A percentile compares a stretch with the other conserved stretches of the same genome.
phyloP scores from a whole-genome alignment of 2,797 vertebrate genomes.

The Crenuchus spilurus region DNA sequence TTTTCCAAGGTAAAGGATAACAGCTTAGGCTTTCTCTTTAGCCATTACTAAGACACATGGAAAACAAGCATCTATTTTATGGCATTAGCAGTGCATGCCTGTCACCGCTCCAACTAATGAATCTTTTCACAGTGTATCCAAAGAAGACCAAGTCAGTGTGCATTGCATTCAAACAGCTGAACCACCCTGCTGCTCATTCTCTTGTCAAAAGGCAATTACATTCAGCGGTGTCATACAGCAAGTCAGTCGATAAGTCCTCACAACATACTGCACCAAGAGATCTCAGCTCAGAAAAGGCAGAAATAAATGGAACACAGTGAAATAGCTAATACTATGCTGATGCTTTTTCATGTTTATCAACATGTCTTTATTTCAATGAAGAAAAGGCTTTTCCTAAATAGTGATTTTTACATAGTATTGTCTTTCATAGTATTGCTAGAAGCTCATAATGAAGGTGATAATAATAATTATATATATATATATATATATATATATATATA shows the following conservation, averaged over 20 bases:
- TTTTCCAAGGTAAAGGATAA: not conserved
- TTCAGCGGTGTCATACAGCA: conserved; percentile 6
- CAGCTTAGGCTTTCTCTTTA: conserved; percentile 30
- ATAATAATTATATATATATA: no score
- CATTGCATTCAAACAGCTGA: conserved; percentile 1
- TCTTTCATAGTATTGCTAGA: no score
- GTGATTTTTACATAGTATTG: no score
- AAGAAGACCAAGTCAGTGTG: not conserved
- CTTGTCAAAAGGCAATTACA: conserved; percentile 20
- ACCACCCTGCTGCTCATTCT: conserved; percentile 22
- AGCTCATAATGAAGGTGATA: no score
- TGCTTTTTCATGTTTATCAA: no score
- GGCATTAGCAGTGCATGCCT: conserved; percentile 15
- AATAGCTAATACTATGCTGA: no score
- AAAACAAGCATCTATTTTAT: conserved; percentile 28
- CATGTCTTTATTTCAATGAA: no score
- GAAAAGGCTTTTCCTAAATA: no score
- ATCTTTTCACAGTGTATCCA: conserved; percentile 15
- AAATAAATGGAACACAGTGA: not conserved
- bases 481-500: no score
- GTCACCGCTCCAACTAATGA: conserved; percentile 26
- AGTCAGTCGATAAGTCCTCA: not conserved
- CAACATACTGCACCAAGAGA: not conserved
- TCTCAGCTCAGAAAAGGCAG: not conserved
- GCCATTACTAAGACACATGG: conserved; percentile 3